Percentiles rank a stretch among this genome's conserved stretches.
Conservation (phyloP, 2,888 invertebrate species). For the Drosophila pseudotalamancana region DNA sequence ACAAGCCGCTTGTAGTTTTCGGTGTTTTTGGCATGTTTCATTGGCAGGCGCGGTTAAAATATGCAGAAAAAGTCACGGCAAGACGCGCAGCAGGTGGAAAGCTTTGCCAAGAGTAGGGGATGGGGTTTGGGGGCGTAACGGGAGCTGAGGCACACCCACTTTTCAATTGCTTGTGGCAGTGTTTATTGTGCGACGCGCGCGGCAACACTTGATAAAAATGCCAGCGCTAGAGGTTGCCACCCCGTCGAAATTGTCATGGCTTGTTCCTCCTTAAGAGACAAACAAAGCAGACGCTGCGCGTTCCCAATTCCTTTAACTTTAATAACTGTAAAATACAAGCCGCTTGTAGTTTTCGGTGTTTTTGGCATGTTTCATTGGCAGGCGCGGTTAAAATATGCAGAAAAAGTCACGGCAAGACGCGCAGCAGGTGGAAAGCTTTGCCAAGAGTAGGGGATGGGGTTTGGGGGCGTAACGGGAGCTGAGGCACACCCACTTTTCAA, state of each 20-base stretch:
- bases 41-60: slow-evolving; percentile 72
- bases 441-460: not conserved
- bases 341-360: slow-evolving; percentile 59
- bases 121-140: not conserved
- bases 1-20: slow-evolving; percentile 47
- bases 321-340: not conserved
- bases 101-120: not conserved
- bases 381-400: slow-evolving; percentile 68
- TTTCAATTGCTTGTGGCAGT: slow-evolving; percentile 54
- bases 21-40: slow-evolving; percentile 73
- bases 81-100: slow-evolving; percentile 67
- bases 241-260: slow-evolving; percentile 14
- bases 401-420: slow-evolving; percentile 44
- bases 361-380: slow-evolving; percentile 76
- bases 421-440: slow-evolving; percentile 62
- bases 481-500: slow-evolving; percentile 56
- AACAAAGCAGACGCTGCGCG: not conserved
- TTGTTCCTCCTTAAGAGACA: slow-evolving; percentile 3
- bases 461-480: slow-evolving; percentile 7
- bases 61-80: slow-evolving; percentile 50
- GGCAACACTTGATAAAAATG: slow-evolving; percentile 51
- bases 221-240: slow-evolving; percentile 50
- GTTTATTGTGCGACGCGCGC: slow-evolving; percentile 44
- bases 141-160: slow-evolving; percentile 48
- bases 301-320: slow-evolving; percentile 10